These are phyloP conservation scores for Cyrtodaria siliqua DNA, from an alignment of 2,888 invertebrate genomes.

Conservation along the genomic window DNA sequence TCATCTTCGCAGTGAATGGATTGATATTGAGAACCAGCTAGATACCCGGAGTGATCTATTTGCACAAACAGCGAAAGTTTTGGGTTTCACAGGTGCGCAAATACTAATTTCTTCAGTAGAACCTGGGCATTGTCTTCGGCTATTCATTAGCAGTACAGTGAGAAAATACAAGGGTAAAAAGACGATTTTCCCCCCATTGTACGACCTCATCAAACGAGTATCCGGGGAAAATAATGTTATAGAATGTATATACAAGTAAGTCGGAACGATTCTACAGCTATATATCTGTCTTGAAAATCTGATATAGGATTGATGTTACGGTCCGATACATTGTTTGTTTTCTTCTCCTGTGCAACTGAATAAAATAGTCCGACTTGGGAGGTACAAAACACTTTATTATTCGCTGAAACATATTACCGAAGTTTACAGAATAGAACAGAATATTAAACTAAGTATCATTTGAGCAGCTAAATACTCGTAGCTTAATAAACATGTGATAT, in stretches of 20 bases:
- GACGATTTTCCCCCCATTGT: slow-evolving; percentile 11
- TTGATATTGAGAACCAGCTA: slow-evolving; percentile 10
- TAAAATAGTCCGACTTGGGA: no score
- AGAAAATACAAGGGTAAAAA: slow-evolving; percentile 23
- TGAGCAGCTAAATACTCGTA: not conserved
- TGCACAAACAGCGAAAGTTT: slow-evolving; percentile 57
- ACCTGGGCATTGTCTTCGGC: slow-evolving; percentile 9
- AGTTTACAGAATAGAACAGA: no score
- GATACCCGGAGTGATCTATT: slow-evolving; percentile 48
- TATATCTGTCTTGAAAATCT: not conserved
- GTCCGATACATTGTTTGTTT: no score
- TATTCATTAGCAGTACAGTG: slow-evolving; percentile 37
- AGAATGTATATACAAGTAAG: no score
- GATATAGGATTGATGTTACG: no score
- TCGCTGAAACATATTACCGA: no score
- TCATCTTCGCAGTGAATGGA: not conserved
- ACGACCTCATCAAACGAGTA: not conserved
- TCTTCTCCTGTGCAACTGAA: no score
- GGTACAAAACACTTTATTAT: no score
- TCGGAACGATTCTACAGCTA: not conserved
- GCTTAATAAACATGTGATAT: not conserved
- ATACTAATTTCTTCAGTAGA: slow-evolving; percentile 53
- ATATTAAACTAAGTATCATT: not conserved
- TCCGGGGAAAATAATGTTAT: no score
- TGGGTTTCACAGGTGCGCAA: slow-evolving; percentile 60